Evolutionary conservation across 2,113 vertebrate genomes (phyloP).

Genomic region (Caloenas nicobarica): DNA sequence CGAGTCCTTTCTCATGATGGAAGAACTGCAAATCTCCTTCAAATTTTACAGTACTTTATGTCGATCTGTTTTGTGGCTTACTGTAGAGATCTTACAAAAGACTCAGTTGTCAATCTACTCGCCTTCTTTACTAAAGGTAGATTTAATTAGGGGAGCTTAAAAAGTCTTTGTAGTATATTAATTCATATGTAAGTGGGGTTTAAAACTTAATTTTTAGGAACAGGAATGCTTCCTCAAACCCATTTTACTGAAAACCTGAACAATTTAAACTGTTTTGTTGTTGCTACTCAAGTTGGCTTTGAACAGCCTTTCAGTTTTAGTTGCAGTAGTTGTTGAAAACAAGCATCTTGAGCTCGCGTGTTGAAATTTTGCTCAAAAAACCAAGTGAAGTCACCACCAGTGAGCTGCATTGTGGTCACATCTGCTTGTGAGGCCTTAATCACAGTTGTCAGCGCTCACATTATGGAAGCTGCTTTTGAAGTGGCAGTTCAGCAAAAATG

Average conservation of each 20-base stretch:
- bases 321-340: neutral
- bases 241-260: neutral
- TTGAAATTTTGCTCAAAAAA: constrained; percentile 30
- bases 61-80: neutral
- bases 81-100: neutral
- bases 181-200: neutral
- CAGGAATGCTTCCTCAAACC: neutral
- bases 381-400: constrained; percentile 44
- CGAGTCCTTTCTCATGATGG: neutral
- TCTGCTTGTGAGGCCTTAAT: constrained; percentile 55
- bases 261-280: neutral
- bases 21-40: neutral
- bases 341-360: neutral
- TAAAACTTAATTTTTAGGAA: neutral
- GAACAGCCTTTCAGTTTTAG: neutral
- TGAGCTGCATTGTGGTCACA: constrained; percentile 40
- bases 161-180: neutral
- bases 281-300: neutral
- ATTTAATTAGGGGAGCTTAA: neutral
- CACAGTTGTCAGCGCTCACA: constrained; percentile 42
- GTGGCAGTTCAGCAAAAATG: constrained; percentile 55
- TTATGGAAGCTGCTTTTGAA: constrained; percentile 55
- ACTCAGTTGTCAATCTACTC: neutral
- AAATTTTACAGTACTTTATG: neutral
- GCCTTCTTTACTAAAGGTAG: neutral